Evolutionary conservation across 2,797 vertebrate species (phyloP).

Genomic region (Eulemur coronatus): DNA sequence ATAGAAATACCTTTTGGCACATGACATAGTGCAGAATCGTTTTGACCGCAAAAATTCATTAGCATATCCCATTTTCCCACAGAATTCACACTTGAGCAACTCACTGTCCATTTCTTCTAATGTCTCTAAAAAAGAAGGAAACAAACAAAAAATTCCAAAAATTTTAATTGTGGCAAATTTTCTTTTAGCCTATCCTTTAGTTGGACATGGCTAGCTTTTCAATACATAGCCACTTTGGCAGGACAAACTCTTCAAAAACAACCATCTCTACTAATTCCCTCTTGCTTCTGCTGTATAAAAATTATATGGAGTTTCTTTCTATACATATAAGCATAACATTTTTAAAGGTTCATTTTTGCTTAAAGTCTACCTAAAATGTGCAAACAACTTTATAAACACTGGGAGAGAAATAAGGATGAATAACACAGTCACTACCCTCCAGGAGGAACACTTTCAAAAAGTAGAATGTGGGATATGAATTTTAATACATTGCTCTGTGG

Average conservation of each 20-base stretch:
- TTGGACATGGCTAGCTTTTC: not conserved
- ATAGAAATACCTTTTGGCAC: slow-evolving; percentile 92
- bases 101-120: slow-evolving; percentile 90
- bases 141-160: slow-evolving; percentile 43
- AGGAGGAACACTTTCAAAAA: not conserved
- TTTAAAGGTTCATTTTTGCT: slow-evolving; percentile 38
- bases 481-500: not conserved
- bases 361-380: slow-evolving; percentile 36
- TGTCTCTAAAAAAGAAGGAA: slow-evolving; percentile 85
- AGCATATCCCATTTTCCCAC: slow-evolving; percentile 95
- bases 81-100: slow-evolving; percentile 97
- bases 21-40: slow-evolving; percentile 97
- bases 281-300: slow-evolving; percentile 15
- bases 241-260: not conserved
- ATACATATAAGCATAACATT: slow-evolving; percentile 1
- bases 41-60: slow-evolving; percentile 96
- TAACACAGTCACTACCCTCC: not conserved
- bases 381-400: not conserved
- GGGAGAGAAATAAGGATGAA: not conserved
- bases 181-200: not conserved
- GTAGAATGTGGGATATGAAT: not conserved
- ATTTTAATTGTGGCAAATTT: slow-evolving; percentile 6
- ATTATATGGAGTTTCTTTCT: not conserved
- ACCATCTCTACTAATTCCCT: not conserved
- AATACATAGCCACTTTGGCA: not conserved